These are phyloP conservation scores for Morinoia aosen DNA, from an alignment of 2,888 invertebrate genomes.

Conservation along the genomic window DNA sequence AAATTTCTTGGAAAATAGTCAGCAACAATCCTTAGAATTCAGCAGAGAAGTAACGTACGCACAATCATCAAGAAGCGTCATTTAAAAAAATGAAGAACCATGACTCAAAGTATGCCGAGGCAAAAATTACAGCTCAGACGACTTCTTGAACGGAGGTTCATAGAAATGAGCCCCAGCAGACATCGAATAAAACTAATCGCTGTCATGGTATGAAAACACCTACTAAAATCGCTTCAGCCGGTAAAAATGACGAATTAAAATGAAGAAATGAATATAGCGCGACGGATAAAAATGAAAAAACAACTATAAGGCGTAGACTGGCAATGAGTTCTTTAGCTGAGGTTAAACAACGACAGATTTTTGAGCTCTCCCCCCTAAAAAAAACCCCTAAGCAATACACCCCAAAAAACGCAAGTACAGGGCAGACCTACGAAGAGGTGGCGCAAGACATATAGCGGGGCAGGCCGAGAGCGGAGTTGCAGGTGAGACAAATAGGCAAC, in stretches of 20 bases:
- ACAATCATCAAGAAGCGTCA: not conserved
- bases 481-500: not conserved
- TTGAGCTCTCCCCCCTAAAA: not conserved
- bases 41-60: not conserved
- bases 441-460: not conserved
- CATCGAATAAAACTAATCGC: too few species aligned
- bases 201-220: too few species aligned
- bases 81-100: not conserved
- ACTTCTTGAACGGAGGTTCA: too few species aligned
- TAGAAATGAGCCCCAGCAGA: too few species aligned
- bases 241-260: too few species aligned
- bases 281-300: too few species aligned
- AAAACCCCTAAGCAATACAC: not conserved
- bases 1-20: not conserved
- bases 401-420: not conserved
- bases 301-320: not conserved
- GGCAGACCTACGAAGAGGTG: not conserved
- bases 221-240: too few species aligned
- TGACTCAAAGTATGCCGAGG: not conserved
- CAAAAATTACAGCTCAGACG: too few species aligned
- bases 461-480: not conserved
- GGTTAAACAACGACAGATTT: not conserved
- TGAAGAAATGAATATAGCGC: too few species aligned
- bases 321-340: not conserved
- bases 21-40: not conserved